Evolutionary conservation across 1,140 invertebrate genomes (phyloP).

Genomic region (Lethrus apterus): DNA sequence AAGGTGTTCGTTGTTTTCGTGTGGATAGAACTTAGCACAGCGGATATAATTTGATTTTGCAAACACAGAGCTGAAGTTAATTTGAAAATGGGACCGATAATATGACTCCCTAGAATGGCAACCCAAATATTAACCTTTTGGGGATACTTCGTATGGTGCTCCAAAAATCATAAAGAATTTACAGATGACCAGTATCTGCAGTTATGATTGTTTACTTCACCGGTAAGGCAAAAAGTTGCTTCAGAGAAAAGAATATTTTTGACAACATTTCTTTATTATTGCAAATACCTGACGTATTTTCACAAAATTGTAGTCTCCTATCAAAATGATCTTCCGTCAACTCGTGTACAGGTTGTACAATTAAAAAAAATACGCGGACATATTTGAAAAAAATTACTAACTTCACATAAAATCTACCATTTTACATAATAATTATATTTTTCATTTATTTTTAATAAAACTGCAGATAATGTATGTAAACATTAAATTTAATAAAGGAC

Average conservation of each 20-base stretch:
- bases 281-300: background rate
- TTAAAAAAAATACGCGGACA: too few relatives aligned
- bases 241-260: conserved; percentile 16
- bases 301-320: background rate
- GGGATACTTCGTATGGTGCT: conserved; percentile 8
- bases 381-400: too few relatives aligned
- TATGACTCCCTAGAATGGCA: conserved; percentile 4
- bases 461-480: too few relatives aligned
- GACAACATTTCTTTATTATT: conserved; percentile 7
- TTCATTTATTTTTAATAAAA: too few relatives aligned
- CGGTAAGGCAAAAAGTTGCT: conserved; percentile 15
- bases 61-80: background rate
- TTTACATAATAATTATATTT: too few relatives aligned
- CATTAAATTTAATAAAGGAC: too few relatives aligned
- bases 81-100: conserved; percentile 7
- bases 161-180: conserved; percentile 10
- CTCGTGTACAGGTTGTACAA: background rate
- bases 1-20: background rate
- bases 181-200: conserved; percentile 15
- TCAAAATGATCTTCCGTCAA: background rate
- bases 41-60: conserved; percentile 6
- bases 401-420: too few relatives aligned
- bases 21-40: conserved; percentile 3
- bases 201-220: conserved; percentile 16
- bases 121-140: conserved; percentile 19